Evolutionary conservation across 2,888 invertebrate species (phyloP), one percentile per base, ranked within the genome.

Genomic region (Pachliopta kotzebuea): DNA sequence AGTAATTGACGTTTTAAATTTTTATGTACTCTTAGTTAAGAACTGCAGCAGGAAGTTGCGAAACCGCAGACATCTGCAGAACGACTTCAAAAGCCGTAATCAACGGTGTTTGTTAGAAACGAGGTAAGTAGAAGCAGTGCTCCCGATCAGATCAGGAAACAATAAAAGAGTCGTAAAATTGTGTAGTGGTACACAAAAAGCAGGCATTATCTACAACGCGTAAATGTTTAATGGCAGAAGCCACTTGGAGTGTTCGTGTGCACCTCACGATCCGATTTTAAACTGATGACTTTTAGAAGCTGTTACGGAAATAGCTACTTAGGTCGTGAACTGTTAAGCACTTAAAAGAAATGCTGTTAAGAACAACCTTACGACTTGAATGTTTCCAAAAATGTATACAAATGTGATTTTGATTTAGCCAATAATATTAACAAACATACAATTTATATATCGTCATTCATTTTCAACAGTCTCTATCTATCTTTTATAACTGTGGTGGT

Each of bases 111-210:
- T 83, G 81, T 80, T 74, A 76, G 76, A 77, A 80, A 83, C 72
- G 77, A 77, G 76, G 79, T 78, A 79, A 84, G 76, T 79, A 77
- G 74, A 76, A 76, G 71, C 74, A 73, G 74, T 76, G 72, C 76
- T 72, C 72, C 72, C 76, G 77, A 85, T 86, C 83, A 79, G 85
- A 87, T 86, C 80, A 77, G 71, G 72, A 77, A 80, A 81, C 85
- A 86, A 85, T 90, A 89, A 90, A 90, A 86, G 69, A 71, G 77
- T 79, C 75, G 83, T 90, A 86, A 90, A 90, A 82, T 79, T 77
- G 78, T 81, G 77, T 78, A 81, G 76, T 78, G 76, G 81, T 81
- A 81, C 76, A 85, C 83, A 86, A 86, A 88, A 87, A 86, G 81
- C 81, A 78, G 76, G 76, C 80, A 84, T 85, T 88, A 90, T 90